Base-by-base conservation (phyloP, 1,140 invertebrate species). In the Achroia grisella region DNA sequence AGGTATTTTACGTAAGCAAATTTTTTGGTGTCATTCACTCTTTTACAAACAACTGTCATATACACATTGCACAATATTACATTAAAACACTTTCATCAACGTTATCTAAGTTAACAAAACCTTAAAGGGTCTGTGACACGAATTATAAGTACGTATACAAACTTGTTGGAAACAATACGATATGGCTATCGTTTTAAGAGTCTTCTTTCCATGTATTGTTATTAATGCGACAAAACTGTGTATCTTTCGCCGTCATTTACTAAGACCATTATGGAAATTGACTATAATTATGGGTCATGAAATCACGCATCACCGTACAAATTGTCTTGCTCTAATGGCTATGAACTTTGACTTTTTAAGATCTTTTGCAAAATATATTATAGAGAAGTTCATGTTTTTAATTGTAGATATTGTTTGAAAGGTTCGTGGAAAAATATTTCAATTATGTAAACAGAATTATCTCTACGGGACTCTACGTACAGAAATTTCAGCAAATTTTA, bases 31-130 rank as follows among this genome's bases (percentile, higher is more conserved):
- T 69, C 71, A 76, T 71, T 62, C 66, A 64, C 54, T 31, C 39
- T 45, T 44, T 27, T 40, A 62, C 53, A 64, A 52, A 67, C 58
- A 53, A 39, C 41, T 46, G 36, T 23, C 17, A 2, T 2, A 3
- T 23, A 3, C 6, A 23, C 13, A 41, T 73, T 64, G 40, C 59
- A 56, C 49, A 68, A 65, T 55, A 59, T 39, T 10, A 53, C 62
- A 65, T 67, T 63, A 55, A 23, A 62, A 59, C 63, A 64, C 73
- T 74, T 77, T 76, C 71, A 27, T 70, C 17, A 48, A 59, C 61
- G 65, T 76, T 80, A 76, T 71, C 66, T 74, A 74, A 71, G 62
- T 67, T 56, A 47, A 55, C 54, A 52, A 37, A 52, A 47, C 48
- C n/a, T 32, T 44, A 32, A 61, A 28, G 44, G 47, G 39, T 44